These are phyloP conservation scores for Chrysolina oricalcia DNA, from an alignment of 2,888 invertebrate species.

Conservation along the genomic window DNA sequence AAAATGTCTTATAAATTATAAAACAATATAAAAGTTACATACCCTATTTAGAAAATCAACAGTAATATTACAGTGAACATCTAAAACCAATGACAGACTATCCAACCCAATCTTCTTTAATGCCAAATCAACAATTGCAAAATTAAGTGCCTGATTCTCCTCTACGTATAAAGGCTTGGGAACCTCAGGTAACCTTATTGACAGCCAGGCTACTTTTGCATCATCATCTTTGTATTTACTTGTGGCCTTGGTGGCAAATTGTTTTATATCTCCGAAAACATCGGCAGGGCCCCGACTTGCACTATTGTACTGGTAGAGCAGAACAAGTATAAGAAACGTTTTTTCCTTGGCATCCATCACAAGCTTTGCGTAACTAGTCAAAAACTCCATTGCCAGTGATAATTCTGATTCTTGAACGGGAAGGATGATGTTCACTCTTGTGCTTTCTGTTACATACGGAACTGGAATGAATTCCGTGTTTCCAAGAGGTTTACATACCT, in stretches of 20 bases:
- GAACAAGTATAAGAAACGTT: constrained; percentile 83
- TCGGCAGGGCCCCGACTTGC: constrained; percentile 77
- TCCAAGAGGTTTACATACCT: constrained; percentile 89
- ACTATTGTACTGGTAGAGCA: constrained; percentile 78
- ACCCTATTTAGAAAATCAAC: constrained; percentile 93
- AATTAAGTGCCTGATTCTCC: constrained; percentile 69
- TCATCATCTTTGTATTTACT: constrained; percentile 81
- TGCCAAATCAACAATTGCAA: constrained; percentile 80
- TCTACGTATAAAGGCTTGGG: constrained; percentile 56
- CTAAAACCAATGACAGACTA: constrained; percentile 81
- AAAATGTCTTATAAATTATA: no score
- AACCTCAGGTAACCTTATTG: constrained; percentile 75
- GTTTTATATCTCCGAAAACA: constrained; percentile 74
- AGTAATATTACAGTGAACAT: constrained; percentile 81
- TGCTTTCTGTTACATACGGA: constrained; percentile 96
- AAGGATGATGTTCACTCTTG: constrained; percentile 85
- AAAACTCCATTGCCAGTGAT: constrained; percentile 78
- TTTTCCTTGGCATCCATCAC: constrained; percentile 84
- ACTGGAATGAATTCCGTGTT: constrained; percentile 91
- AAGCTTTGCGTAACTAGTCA: constrained; percentile 78
- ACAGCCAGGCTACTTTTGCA: constrained; percentile 81
- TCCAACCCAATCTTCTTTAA: constrained; percentile 82
- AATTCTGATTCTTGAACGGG: constrained; percentile 77
- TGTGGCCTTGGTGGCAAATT: constrained; percentile 76
- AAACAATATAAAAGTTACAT: no score